These are phyloP conservation scores for Drosophila meridiana DNA, from an alignment of 2,888 invertebrate species.

Conservation along the genomic window DNA sequence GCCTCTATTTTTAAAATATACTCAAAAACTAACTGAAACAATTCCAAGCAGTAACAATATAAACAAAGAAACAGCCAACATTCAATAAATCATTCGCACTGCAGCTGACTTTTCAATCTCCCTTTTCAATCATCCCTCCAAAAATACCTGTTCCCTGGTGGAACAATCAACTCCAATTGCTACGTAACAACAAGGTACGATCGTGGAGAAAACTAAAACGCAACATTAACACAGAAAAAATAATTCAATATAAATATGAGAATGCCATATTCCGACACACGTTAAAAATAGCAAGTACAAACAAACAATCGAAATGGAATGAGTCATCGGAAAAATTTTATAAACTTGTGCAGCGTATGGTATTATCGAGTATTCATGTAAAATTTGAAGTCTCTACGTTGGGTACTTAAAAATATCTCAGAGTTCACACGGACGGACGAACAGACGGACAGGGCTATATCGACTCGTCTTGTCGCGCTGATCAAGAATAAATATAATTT, in stretches of 20 bases:
- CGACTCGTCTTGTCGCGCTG: no score
- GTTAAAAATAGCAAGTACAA: neutral
- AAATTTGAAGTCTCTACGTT: no score
- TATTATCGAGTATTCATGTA: no score
- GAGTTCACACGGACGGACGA: no score
- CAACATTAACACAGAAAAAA: neutral
- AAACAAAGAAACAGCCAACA: conserved; percentile 2
- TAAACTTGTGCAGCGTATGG: no score
- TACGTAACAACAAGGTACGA: neutral
- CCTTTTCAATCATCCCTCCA: neutral
- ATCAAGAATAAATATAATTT: no score
- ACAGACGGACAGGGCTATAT: no score
- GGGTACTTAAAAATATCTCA: no score
- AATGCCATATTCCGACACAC: neutral
- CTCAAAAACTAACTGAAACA: neutral
- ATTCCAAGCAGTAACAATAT: neutral
- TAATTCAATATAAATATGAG: no score
- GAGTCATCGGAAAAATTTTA: no score
- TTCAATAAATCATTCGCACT: neutral
- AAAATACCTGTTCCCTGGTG: neutral
- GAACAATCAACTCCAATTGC: neutral
- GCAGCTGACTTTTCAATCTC: neutral
- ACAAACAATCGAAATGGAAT: neutral
- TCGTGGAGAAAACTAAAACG: neutral
- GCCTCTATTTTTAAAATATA: neutral